Conservation (phyloP, 2,888 invertebrate genomes). For the Brachyptera risi region DNA sequence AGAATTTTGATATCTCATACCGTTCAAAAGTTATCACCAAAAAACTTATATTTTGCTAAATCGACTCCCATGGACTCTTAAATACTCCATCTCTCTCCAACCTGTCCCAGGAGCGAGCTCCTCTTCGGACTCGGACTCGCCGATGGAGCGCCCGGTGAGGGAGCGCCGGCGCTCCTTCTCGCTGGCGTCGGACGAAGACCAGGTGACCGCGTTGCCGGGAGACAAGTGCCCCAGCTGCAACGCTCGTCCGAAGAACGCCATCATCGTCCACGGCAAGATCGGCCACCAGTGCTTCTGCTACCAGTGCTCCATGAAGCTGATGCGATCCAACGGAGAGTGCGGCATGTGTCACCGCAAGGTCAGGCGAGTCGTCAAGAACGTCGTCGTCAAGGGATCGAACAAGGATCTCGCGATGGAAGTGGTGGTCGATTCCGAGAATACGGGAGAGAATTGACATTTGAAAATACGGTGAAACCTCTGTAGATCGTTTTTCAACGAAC, state of each 20-base stretch:
- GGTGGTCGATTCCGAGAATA: no score
- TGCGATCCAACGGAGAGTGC: background rate
- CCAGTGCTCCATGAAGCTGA: background rate
- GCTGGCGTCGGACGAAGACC: background rate
- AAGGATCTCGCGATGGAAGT: no score
- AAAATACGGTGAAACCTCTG: no score
- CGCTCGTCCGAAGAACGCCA: background rate
- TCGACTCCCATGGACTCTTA: background rate
- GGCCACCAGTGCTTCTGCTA: slow-evolving; percentile 3
- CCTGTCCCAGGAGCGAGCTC: background rate
- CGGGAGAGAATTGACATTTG: no score
- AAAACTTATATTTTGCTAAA: no score
- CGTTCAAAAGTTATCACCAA: no score
- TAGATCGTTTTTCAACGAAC: no score
- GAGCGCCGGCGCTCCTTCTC: background rate
- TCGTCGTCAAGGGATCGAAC: background rate
- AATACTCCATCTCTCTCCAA: background rate
- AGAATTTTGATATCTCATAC: no score
- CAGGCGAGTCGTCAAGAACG: background rate
- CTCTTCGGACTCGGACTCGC: background rate
- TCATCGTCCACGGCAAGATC: background rate
- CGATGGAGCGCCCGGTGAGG: background rate
- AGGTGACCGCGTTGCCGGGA: background rate
- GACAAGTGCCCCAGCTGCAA: background rate
- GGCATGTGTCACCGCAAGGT: background rate